phyloP scores from a whole-genome alignment of 2,113 vertebrate species.

The Gymnocephalus cernua region DNA sequence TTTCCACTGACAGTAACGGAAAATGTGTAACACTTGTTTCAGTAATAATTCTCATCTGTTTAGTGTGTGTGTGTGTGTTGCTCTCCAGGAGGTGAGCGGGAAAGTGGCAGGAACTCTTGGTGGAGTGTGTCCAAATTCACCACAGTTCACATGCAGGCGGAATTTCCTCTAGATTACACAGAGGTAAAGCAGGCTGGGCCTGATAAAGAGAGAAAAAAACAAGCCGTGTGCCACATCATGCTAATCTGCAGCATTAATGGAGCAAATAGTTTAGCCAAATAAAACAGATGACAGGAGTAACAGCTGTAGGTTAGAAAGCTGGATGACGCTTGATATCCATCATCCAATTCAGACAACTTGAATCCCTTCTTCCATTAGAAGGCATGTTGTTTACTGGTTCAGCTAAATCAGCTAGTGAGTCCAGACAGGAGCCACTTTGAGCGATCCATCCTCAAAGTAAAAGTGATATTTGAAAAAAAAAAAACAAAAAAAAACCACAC shows the following conservation, averaged over 20 bases:
- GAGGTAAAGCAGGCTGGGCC: slow-evolving; percentile 68
- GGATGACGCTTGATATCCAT: background rate
- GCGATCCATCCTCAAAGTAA: slow-evolving; percentile 24
- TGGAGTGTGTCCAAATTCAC: slow-evolving; percentile 74
- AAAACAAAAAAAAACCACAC: background rate
- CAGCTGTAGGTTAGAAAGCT: slow-evolving; percentile 24
- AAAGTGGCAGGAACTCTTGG: slow-evolving; percentile 75
- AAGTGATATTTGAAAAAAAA: slow-evolving; percentile 6
- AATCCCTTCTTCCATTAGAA: background rate
- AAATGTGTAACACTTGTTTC: slow-evolving; percentile 54
- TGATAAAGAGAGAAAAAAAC: slow-evolving; percentile 73
- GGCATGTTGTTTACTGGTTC: background rate
- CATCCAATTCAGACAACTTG: slow-evolving; percentile 16
- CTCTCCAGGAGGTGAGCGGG: slow-evolving; percentile 55
- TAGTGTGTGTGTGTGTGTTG: slow-evolving; percentile 2
- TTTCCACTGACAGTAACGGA: slow-evolving; percentile 49
- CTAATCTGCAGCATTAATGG: slow-evolving; percentile 59
- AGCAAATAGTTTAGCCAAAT: slow-evolving; percentile 56
- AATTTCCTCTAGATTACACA: slow-evolving; percentile 84
- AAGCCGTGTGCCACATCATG: slow-evolving; percentile 63
- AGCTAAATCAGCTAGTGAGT: slow-evolving; percentile 22
- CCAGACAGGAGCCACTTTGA: slow-evolving; percentile 26
- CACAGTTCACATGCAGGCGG: slow-evolving; percentile 76
- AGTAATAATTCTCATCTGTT: slow-evolving; percentile 55
- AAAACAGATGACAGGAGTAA: slow-evolving; percentile 17